A percentile compares a stretch with the other conserved stretches of the same genome.
These are phyloP conservation scores for Pelodytes ibericus DNA, from an alignment of 2,797 vertebrate genomes.

Conservation along the genomic window DNA sequence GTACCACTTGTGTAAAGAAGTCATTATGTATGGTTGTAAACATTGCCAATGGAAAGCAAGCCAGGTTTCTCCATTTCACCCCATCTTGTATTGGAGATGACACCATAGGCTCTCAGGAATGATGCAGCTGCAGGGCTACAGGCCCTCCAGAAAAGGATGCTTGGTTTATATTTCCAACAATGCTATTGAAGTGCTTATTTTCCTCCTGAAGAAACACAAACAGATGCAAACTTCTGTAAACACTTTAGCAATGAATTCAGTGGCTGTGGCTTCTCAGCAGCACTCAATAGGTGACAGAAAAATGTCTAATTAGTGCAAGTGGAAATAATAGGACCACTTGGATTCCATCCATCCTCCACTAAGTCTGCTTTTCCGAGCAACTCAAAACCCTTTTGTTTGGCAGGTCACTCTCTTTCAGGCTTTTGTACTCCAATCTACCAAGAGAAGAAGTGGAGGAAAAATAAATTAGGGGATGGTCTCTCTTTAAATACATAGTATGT, in stretches of 20 bases:
- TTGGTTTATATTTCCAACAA: slow-evolving; percentile 78
- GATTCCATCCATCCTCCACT: slow-evolving; percentile 81
- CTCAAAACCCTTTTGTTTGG: slow-evolving; percentile 82
- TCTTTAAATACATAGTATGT: slow-evolving; percentile 68
- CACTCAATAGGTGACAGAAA: slow-evolving; percentile 84
- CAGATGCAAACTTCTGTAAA: slow-evolving; percentile 88
- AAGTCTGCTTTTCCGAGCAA: slow-evolving; percentile 78
- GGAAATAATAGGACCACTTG: slow-evolving; percentile 86
- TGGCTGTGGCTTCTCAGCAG: slow-evolving; percentile 83
- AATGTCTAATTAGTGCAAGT: slow-evolving; percentile 88
- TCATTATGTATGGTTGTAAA: slow-evolving; percentile 8
- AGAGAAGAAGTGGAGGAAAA: slow-evolving; percentile 69
- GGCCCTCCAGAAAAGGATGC: slow-evolving; percentile 75
- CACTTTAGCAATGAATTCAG: slow-evolving; percentile 85
- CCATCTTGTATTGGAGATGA: slow-evolving; percentile 31
- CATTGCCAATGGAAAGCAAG: slow-evolving; percentile 39
- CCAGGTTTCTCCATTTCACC: slow-evolving; percentile 15
- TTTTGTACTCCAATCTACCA: slow-evolving; percentile 78
- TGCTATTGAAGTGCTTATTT: slow-evolving; percentile 86
- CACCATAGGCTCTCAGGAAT: slow-evolving; percentile 62
- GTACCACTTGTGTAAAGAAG: not conserved
- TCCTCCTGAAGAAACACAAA: slow-evolving; percentile 86
- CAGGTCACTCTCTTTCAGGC: slow-evolving; percentile 80
- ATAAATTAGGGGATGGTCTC: slow-evolving; percentile 72
- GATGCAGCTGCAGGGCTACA: slow-evolving; percentile 76